Evolutionary conservation across 2,888 invertebrate genomes (phyloP).

Genomic region (Tethea ocularis): DNA sequence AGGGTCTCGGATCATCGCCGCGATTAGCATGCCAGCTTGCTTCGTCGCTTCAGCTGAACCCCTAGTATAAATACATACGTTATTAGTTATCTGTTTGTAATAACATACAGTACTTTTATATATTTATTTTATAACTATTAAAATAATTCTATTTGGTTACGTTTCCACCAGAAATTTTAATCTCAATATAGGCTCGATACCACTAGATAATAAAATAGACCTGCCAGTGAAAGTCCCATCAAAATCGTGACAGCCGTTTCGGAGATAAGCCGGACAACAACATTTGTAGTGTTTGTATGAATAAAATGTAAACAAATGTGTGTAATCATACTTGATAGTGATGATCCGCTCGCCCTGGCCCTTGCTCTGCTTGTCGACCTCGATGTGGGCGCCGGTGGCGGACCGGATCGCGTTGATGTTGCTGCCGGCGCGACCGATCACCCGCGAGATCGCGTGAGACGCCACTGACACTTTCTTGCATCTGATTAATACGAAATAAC

Average conservation of each 20-base stretch:
- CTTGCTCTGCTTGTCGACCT: constrained; percentile 98
- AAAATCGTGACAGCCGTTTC: no score
- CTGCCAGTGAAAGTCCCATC: no score
- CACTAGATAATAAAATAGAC: no score
- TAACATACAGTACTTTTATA: no score
- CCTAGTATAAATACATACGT: constrained; percentile 61
- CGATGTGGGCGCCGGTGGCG: constrained; percentile 98
- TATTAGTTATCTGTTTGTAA: neutral
- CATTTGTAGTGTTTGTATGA: no score
- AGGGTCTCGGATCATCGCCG: constrained; percentile 96
- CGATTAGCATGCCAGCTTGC: constrained; percentile 95
- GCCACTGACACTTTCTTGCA: constrained; percentile 97
- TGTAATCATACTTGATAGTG: constrained; percentile 89
- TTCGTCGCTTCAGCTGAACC: constrained; percentile 96
- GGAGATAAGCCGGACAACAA: no score
- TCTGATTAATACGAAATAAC: constrained; percentile 52
- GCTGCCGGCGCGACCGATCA: constrained; percentile 98
- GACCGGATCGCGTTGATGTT: constrained; percentile 99
- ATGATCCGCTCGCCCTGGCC: constrained; percentile 97
- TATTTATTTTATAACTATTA: no score
- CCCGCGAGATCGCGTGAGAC: constrained; percentile 96
- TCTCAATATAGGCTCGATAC: no score
- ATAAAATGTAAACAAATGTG: constrained; percentile 43
- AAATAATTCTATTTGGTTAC: no score
- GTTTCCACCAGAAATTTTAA: no score